Evolutionary conservation across 2,113 vertebrate genomes (phyloP).

Genomic region (Cyanoramphus novaezelandiae): DNA sequence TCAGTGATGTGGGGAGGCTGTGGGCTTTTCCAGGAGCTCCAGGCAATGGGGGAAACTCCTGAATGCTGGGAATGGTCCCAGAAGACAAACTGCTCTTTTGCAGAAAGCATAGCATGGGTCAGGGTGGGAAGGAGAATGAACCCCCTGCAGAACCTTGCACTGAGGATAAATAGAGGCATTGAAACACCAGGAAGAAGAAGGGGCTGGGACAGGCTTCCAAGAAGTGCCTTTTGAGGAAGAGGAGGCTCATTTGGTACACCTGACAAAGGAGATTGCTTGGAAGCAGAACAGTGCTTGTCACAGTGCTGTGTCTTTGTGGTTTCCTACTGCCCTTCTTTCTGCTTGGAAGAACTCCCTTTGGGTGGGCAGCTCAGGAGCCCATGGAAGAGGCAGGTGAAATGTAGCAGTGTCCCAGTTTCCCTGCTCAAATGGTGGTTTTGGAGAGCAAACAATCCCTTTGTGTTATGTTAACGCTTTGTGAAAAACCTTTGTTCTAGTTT

Average conservation of each 20-base stretch:
- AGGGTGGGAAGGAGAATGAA: background rate
- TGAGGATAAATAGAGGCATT: constrained; percentile 12
- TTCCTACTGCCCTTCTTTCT: background rate
- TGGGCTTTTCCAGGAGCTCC: constrained; percentile 13
- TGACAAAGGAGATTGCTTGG: constrained; percentile 4
- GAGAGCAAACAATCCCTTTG: background rate
- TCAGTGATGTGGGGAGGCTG: background rate
- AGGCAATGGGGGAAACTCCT: background rate
- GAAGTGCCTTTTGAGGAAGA: background rate
- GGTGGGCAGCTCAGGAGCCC: background rate
- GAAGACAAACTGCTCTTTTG: background rate
- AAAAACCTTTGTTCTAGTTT: background rate
- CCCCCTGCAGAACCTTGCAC: background rate
- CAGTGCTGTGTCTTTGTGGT: background rate
- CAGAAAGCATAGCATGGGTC: background rate
- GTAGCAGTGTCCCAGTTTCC: background rate
- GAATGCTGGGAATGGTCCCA: background rate
- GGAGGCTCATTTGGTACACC: background rate
- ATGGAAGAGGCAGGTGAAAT: background rate
- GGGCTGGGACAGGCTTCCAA: background rate
- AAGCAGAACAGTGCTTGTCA: background rate
- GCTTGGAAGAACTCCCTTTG: background rate
- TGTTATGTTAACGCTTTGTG: background rate
- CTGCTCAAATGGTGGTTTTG: background rate
- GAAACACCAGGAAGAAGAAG: background rate